Conservation (phyloP, 2,888 invertebrate genomes). For the Brachyptera putata region DNA sequence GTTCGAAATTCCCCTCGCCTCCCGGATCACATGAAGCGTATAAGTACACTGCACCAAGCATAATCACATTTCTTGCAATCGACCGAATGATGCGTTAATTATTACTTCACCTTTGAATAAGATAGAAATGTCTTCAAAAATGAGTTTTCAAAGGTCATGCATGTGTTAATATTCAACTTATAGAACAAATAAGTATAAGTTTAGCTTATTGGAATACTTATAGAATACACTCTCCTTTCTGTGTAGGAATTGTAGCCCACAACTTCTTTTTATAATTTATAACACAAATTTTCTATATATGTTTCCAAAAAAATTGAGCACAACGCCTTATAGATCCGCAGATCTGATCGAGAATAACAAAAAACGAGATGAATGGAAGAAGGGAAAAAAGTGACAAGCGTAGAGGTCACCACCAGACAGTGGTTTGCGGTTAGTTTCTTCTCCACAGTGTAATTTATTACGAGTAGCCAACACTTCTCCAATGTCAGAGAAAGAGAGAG, state of each 20-base stretch:
- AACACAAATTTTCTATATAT: too few species aligned
- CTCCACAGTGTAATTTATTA: conserved; percentile 10
- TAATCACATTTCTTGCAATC: too few species aligned
- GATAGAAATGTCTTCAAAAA: not conserved
- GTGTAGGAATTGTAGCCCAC: too few species aligned
- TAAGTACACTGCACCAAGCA: too few species aligned
- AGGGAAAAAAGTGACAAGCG: not conserved
- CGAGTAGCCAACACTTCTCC: conserved; percentile 5
- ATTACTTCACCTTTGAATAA: too few species aligned
- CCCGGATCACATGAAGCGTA: too few species aligned
- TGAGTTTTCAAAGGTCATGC: not conserved
- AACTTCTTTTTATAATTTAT: too few species aligned
- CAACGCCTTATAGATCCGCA: conserved; percentile 4
- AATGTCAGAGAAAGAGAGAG: not conserved
- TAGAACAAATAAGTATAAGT: not conserved
- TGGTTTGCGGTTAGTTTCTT: conserved; percentile 6
- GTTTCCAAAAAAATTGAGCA: conserved; percentile 1
- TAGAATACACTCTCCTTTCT: too few species aligned
- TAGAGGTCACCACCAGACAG: conserved; percentile 14
- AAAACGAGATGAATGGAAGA: conserved; percentile 2
- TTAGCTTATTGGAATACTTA: too few species aligned
- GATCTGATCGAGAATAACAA: not conserved
- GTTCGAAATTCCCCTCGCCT: too few species aligned
- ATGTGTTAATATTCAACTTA: not conserved
- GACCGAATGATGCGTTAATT: too few species aligned